Percentiles rank a stretch among this genome's conserved stretches.
Evolutionary conservation across 2,113 vertebrate genomes (phyloP).

Genomic region (Paracanthobrama guichenoti): DNA sequence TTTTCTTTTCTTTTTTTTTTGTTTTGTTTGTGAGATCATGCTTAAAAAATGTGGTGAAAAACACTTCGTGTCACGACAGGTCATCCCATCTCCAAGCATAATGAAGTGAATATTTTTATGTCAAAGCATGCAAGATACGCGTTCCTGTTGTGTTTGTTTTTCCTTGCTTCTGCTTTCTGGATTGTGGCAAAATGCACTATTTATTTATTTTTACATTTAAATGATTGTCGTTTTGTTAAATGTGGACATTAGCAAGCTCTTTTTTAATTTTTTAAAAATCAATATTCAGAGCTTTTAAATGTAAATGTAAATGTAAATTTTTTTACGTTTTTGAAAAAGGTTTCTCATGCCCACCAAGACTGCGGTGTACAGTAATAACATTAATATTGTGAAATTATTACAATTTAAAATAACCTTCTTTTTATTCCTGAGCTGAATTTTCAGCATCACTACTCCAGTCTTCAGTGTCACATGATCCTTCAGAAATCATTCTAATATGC

Average conservation of each 20-base stretch:
- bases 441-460: too few species aligned
- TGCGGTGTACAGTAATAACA: neutral
- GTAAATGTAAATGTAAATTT: neutral
- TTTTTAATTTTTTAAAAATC: neutral
- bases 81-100: constrained; percentile 89
- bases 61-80: constrained; percentile 92
- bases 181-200: neutral
- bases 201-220: neutral
- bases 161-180: constrained; percentile 30
- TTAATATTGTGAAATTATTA: too few species aligned
- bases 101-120: constrained; percentile 69
- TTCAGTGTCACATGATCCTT: neutral
- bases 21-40: constrained; percentile 83
- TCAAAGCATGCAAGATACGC: constrained; percentile 54
- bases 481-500: neutral
- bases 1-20: constrained; percentile 51
- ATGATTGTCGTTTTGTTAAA: neutral
- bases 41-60: constrained; percentile 95
- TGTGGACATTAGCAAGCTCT: neutral
- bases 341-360: neutral
- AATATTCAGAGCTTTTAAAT: neutral
- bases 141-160: constrained; percentile 51
- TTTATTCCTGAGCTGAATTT: neutral
- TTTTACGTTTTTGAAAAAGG: too few species aligned
- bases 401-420: too few species aligned